Evolutionary conservation across 1,140 invertebrate species (phyloP).

Genomic region (Panagrolaimus sp.): DNA sequence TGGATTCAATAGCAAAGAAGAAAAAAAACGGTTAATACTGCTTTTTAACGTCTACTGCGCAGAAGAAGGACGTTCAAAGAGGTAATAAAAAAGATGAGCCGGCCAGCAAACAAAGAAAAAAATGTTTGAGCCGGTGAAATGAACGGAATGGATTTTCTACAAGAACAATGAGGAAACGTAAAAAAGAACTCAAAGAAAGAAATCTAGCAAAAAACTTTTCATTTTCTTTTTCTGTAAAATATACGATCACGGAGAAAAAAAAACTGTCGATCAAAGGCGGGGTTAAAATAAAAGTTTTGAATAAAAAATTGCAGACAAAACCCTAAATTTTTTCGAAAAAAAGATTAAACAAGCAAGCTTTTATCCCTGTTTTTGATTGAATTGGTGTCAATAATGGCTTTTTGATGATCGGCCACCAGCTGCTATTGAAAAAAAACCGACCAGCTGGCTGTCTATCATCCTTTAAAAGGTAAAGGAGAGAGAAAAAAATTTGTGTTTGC

Average conservation of each 20-base stretch:
- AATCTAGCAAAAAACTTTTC: background rate
- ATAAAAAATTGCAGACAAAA: no score
- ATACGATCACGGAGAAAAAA: conserved; percentile 11
- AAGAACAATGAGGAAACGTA: background rate
- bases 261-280: conserved; percentile 15
- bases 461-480: background rate
- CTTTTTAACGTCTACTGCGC: background rate
- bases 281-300: background rate
- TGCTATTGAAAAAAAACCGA: conserved; percentile 11
- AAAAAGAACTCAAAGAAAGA: no score
- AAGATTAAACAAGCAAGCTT: no score
- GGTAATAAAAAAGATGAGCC: background rate
- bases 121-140: conserved; percentile 5
- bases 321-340: no score
- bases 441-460: conserved; percentile 15
- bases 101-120: conserved; percentile 14
- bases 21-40: background rate
- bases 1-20: background rate
- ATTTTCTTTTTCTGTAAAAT: background rate
- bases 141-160: conserved; percentile 4
- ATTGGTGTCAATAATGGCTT: conserved; percentile 15
- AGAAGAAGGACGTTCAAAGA: background rate
- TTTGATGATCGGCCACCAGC: conserved; percentile 12
- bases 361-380: background rate
- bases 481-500: background rate